Base-by-base conservation (phyloP, 2,113 vertebrate genomes). In the Indicator maculatus region DNA sequence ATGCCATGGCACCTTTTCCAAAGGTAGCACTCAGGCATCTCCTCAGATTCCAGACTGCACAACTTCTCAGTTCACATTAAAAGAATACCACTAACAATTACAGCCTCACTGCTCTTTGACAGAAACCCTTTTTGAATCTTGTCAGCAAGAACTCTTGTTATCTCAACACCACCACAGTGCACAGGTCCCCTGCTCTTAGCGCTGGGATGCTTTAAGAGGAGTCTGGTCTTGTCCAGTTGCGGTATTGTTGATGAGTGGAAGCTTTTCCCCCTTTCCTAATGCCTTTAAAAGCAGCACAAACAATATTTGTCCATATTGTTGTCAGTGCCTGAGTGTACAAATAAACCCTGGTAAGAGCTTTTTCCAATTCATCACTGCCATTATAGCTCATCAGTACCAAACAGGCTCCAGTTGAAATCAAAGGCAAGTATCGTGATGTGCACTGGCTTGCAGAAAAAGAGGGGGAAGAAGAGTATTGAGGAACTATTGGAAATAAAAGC, bases 61-160 rank as follows among this genome's bases (percentile, higher is more conserved):
- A 74, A 61, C 33, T 79, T 38, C 18, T 36, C 76, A 70, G 55
- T 18, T 84, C 13, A 31, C 79, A 33, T 67, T 85, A 76, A 84
- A 92, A 67, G 84, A 88, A 45, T 20, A 77, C 61, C 56, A 71
- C 24, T 50, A 86, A 60, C 39, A 76, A 47, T 75, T 90, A 72
- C 50, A 73, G 58, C 47, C 31, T 82, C 53, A 30, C 63, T 75
- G 38, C 74, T 85, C 38, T n/a, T 58, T 89, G 61, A 78, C 31
- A 91, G 58, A 84, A 90, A 61, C 26, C 9, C n/a, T 83, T 88
- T 80, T 76, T 90, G 93, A 94, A 74, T 88, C 60, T 36, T 76
- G 17, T 47, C 55, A 88, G 55, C 56, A 75, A 66, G n/a, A 83
- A 36, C 19, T 74, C 61, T 50, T 80, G 64, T 56, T 74, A 72